Evolutionary conservation across 2,888 invertebrate genomes (phyloP).

Genomic region (Athrips mouffetella): DNA sequence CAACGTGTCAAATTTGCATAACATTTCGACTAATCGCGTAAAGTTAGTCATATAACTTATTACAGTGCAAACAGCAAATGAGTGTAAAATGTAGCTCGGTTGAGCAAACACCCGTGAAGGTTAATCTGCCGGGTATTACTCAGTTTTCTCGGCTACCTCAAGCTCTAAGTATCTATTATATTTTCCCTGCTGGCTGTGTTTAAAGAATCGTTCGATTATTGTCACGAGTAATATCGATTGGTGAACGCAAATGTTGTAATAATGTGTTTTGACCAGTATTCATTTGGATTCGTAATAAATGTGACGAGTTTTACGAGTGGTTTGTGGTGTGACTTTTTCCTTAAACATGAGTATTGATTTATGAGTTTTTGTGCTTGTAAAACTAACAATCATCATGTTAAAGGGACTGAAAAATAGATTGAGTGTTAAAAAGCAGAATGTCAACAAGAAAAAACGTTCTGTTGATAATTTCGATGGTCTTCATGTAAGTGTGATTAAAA

Average conservation of each 20-base stretch:
- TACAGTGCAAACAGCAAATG: slow-evolving; percentile 2
- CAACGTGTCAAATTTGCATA: not conserved
- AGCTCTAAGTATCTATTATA: not conserved
- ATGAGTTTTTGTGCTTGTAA: slow-evolving; percentile 7
- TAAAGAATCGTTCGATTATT: not conserved
- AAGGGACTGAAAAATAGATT: slow-evolving; percentile 43
- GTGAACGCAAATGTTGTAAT: not conserved
- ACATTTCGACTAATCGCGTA: slow-evolving; percentile 3
- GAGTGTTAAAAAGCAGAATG: slow-evolving; percentile 43
- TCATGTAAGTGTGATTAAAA: not conserved
- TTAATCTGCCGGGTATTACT: slow-evolving; percentile 32
- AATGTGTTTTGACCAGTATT: not conserved
- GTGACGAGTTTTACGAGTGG: not conserved
- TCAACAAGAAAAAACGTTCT: slow-evolving; percentile 28
- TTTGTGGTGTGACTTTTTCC: slow-evolving; percentile 17
- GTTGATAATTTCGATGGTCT: slow-evolving; percentile 8
- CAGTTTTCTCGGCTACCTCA: slow-evolving; percentile 25
- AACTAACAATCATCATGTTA: slow-evolving; percentile 40
- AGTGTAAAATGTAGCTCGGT: slow-evolving; percentile 38
- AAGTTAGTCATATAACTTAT: slow-evolving; percentile 5
- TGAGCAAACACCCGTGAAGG: slow-evolving; percentile 43
- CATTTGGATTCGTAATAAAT: not conserved
- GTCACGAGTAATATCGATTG: slow-evolving; percentile 6
- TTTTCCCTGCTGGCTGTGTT: not conserved
- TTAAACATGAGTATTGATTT: slow-evolving; percentile 19